phyloP scores from a whole-genome alignment of 1,140 invertebrate genomes.

The Drosophila persimilis region DNA sequence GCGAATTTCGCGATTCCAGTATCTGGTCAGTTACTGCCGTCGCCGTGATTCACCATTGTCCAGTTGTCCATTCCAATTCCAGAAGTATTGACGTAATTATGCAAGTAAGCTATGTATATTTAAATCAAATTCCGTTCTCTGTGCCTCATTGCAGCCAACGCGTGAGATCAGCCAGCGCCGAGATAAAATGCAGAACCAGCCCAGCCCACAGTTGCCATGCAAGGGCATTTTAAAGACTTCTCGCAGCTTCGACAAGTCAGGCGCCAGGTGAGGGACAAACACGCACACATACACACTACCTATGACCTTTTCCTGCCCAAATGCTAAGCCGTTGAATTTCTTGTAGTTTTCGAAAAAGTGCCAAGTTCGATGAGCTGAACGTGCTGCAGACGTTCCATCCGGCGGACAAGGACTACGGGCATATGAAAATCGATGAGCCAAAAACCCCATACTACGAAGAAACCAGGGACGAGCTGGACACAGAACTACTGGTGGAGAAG shows the following conservation, averaged over 20 bases:
- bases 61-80: constrained; percentile 19
- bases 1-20: constrained; percentile 40
- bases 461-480: constrained; percentile 90
- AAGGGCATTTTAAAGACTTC: constrained; percentile 97
- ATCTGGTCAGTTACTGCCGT: constrained; percentile 31
- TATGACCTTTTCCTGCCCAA: constrained; percentile 32
- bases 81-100: constrained; percentile 61
- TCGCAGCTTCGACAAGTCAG: constrained; percentile 91
- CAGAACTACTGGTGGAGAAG: constrained; percentile 90
- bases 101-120: constrained; percentile 34
- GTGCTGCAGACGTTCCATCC: constrained; percentile 99
- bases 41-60: constrained; percentile 35
- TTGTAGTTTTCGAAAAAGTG: constrained; percentile 87
- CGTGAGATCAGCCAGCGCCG: constrained; percentile 13
- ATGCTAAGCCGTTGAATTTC: no score
- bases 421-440: constrained; percentile 99
- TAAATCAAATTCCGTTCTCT: constrained; percentile 28
- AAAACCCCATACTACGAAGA: constrained; percentile 96
- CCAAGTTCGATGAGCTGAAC: constrained; percentile 99
- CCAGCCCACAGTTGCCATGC: constrained; percentile 88
- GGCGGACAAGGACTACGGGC: constrained; percentile 98
- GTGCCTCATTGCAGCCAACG: constrained; percentile 33
- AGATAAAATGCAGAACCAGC: constrained; percentile 76
- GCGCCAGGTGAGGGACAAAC: constrained; percentile 63
- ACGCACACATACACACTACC: constrained; percentile 4